phyloP scores from a whole-genome alignment of 2,888 invertebrate genomes.

The Craniophora ligustri region DNA sequence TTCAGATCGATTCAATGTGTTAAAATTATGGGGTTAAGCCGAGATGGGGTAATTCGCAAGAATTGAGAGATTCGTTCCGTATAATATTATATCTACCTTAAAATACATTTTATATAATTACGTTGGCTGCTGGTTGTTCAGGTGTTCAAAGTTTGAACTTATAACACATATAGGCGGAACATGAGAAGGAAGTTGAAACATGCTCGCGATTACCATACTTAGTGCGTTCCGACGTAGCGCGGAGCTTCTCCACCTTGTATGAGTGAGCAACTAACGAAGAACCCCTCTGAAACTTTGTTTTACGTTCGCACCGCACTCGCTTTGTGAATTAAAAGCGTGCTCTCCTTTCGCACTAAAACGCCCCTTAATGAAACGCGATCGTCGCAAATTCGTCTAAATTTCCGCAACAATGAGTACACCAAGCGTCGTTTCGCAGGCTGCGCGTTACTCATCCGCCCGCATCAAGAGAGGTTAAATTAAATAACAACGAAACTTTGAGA shows the following conservation, averaged over 20 bases:
- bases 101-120: too few species aligned
- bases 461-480: conserved; percentile 85
- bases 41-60: background rate
- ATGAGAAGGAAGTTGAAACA: conserved; percentile 52
- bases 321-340: conserved; percentile 82
- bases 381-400: conserved; percentile 84
- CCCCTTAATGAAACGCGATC: conserved; percentile 84
- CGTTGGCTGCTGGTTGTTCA: background rate
- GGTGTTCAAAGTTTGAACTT: conserved; percentile 27
- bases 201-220: conserved; percentile 62
- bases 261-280: conserved; percentile 84
- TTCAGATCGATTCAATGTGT: background rate
- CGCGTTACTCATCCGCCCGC: conserved; percentile 76
- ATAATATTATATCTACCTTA: background rate
- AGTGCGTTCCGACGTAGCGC: conserved; percentile 52
- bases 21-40: background rate
- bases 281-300: conserved; percentile 80
- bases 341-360: conserved; percentile 80
- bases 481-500: conserved; percentile 82
- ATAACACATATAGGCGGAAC: conserved; percentile 35
- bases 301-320: conserved; percentile 75
- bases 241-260: conserved; percentile 66
- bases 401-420: conserved; percentile 81
- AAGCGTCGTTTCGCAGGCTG: conserved; percentile 74
- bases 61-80: conserved; percentile 1